These are phyloP conservation scores for Tadarida brasiliensis DNA, from an alignment of 2,797 vertebrate species.

Conservation along the genomic window DNA sequence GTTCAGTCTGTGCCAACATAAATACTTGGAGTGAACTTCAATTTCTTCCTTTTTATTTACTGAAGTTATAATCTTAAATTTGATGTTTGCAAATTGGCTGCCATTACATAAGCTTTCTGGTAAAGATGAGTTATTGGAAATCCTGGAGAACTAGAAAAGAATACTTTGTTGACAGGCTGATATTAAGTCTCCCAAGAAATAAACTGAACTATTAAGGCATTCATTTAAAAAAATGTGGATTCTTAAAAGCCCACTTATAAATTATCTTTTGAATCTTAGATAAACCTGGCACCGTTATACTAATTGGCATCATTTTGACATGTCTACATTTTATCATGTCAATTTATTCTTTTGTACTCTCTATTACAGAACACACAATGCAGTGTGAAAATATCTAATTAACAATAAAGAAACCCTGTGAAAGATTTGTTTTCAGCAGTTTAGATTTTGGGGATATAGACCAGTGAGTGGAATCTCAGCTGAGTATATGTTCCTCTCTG, in stretches of 20 bases:
- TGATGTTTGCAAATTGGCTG: slow-evolving; percentile 65
- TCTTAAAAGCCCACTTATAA: slow-evolving; percentile 50
- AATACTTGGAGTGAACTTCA: slow-evolving; percentile 66
- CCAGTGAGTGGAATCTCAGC: neutral
- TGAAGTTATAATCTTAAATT: slow-evolving; percentile 69
- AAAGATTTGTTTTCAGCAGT: neutral
- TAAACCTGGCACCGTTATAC: slow-evolving; percentile 44
- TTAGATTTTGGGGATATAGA: slow-evolving; percentile 26
- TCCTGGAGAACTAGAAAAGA: slow-evolving; percentile 51
- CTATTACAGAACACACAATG: slow-evolving; percentile 33
- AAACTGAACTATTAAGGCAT: slow-evolving; percentile 23
- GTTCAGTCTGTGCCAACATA: slow-evolving; percentile 55
- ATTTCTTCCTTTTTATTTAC: slow-evolving; percentile 74
- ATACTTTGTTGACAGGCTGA: slow-evolving; percentile 52
- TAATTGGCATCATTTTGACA: slow-evolving; percentile 70
- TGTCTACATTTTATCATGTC: slow-evolving; percentile 61
- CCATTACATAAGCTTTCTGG: slow-evolving; percentile 50
- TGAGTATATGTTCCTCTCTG: neutral
- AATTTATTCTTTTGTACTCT: slow-evolving; percentile 40
- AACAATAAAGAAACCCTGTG: slow-evolving; percentile 45
- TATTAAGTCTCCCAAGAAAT: slow-evolving; percentile 57
- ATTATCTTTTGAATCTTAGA: slow-evolving; percentile 57
- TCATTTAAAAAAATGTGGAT: slow-evolving; percentile 51
- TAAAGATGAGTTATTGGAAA: slow-evolving; percentile 66
- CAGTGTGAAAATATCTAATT: slow-evolving; percentile 54